Evolutionary conservation across 2,888 invertebrate species (phyloP), one percentile per base, ranked within the genome.

Genomic region (Drosophila percnosoma): DNA sequence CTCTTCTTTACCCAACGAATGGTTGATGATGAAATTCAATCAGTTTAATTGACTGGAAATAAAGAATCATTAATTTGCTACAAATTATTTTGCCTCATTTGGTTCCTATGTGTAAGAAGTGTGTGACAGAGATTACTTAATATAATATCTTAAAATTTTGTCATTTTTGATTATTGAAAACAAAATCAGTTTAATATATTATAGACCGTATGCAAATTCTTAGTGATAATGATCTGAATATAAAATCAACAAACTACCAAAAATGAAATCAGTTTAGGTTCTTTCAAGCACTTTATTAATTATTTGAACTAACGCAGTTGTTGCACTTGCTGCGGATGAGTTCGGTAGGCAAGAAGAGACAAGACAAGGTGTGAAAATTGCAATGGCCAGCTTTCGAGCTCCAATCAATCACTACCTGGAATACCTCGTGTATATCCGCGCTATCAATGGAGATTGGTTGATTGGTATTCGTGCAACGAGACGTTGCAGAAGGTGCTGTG

Each of bases 21-120:
- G n/a, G n/a, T 24, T 4, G 24, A 8, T 27, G 29, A 40, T 29
- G 24, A n/a, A 61, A 54, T 31, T 24, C 45, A 55, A 13, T 45
- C n/a, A 34, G 42, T 34, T 45, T 55, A 55, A 42, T 34, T 57
- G 51, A n/a, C 18, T 36, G 15, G 31, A 24, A n/a, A 51, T 31
- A 15, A n/a, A 29, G 13, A n/a, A 4, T 13, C 8, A 31, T 40
- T 42, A 6, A n/a, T n/a, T 38, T 27, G n/a, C 11, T 51, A 6
- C 24, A 24, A 24, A 13, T 21, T 21, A 21, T 45, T 45, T 13
- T 21, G 21, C 45, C 7, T 21, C 13, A 21, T 49, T 49, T 49
- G 8, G 2, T 48, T 27, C 2, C 8, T 15, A 21, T 13, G 5
- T 29, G n/a, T n/a, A 2, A 5, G 2, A n/a, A 42, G 11, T 21